Evolutionary conservation across 35 echinoderm and acorn worm species (phyloP).

Genomic region (Stichopus chloronotus): DNA sequence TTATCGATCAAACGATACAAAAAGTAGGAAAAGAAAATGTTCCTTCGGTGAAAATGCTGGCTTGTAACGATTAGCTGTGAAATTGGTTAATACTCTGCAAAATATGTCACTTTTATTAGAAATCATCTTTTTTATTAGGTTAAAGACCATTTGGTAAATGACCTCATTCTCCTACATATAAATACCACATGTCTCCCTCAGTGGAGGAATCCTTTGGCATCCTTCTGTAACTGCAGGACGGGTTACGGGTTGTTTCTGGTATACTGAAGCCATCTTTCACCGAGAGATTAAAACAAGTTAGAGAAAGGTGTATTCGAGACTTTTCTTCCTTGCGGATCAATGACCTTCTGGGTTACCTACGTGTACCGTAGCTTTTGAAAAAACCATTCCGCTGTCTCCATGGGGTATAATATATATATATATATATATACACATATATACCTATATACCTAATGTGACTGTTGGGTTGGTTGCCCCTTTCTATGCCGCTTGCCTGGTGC

Average conservation of each 20-base stretch:
- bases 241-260: too few species aligned
- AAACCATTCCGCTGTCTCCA: background rate
- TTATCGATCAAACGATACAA: background rate
- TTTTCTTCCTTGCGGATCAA: background rate
- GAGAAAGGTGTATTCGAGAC: background rate
- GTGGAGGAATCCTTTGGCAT: background rate
- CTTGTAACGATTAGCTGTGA: background rate
- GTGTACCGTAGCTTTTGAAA: background rate
- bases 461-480: too few species aligned
- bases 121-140: background rate
- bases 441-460: too few species aligned
- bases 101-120: background rate
- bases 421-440: background rate
- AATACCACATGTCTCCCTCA: background rate
- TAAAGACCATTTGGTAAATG: background rate
- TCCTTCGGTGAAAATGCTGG: background rate
- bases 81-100: background rate
- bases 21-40: background rate
- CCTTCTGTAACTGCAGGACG: too few species aligned
- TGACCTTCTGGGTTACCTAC: background rate
- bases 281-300: background rate
- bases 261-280: background rate
- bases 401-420: background rate
- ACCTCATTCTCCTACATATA: background rate
- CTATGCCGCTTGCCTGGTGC: too few species aligned